phyloP scores from a whole-genome alignment of 2,888 invertebrate species.

The Marasmarcha lunaedactyla region DNA sequence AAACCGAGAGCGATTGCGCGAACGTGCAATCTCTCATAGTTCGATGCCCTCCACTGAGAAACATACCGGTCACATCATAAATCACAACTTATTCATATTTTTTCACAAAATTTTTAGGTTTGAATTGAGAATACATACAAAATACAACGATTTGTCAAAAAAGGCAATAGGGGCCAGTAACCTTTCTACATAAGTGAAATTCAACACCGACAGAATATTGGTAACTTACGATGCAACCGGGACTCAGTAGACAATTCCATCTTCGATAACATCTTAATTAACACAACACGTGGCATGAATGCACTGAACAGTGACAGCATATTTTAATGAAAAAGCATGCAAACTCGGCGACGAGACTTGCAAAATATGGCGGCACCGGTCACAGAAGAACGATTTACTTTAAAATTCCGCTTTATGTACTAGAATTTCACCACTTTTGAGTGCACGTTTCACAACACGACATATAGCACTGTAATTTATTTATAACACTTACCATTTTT shows the following conservation, averaged over 20 bases:
- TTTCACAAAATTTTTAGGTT: not conserved
- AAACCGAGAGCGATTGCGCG: slow-evolving; percentile 61
- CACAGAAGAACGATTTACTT: slow-evolving; percentile 32
- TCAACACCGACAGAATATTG: slow-evolving; percentile 45
- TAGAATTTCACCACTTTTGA: slow-evolving; percentile 25
- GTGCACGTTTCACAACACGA: slow-evolving; percentile 35
- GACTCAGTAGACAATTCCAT: slow-evolving; percentile 4
- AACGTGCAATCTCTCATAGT: slow-evolving; percentile 48
- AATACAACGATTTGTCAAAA: slow-evolving; percentile 35
- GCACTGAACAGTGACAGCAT: slow-evolving; percentile 64
- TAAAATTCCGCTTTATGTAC: slow-evolving; percentile 35
- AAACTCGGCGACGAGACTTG: slow-evolving; percentile 54
- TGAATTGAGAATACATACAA: not conserved
- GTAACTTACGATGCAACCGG: slow-evolving; percentile 3
- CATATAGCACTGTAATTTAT: slow-evolving; percentile 44
- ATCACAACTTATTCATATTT: not conserved
- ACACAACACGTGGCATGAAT: slow-evolving; percentile 66
- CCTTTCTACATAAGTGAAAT: slow-evolving; percentile 61
- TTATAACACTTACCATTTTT: slow-evolving; percentile 67
- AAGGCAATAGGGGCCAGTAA: slow-evolving; percentile 55
- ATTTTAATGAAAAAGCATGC: slow-evolving; percentile 62
- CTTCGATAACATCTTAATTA: slow-evolving; percentile 17
- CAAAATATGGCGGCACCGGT: slow-evolving; percentile 71
- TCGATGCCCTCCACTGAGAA: slow-evolving; percentile 47
- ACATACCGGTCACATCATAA: not conserved